Evolutionary conservation across 2,888 invertebrate species (phyloP).

Genomic region (Callimorpha dominula): DNA sequence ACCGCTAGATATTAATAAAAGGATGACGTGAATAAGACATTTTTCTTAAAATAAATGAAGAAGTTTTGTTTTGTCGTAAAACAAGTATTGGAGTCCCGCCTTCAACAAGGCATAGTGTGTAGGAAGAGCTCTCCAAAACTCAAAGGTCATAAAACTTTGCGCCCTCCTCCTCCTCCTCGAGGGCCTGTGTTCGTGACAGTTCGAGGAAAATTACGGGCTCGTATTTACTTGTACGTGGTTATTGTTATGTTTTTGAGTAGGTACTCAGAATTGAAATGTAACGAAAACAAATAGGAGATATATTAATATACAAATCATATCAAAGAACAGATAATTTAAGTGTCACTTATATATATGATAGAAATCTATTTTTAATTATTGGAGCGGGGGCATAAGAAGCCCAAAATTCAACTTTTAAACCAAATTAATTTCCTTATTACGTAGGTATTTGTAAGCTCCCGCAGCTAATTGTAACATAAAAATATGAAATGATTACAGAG

Average conservation of each 20-base stretch:
- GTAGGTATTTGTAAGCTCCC: too few relatives aligned
- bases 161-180: neutral
- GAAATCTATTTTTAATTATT: neutral
- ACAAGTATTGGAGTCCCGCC: neutral
- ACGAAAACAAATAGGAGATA: neutral
- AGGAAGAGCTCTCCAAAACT: neutral
- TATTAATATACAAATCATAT: too few relatives aligned
- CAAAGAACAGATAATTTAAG: neutral
- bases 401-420: too few relatives aligned
- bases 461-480: too few relatives aligned
- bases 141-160: constrained; percentile 6
- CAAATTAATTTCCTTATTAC: neutral
- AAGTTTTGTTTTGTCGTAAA: neutral
- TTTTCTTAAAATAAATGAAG: neutral
- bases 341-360: neutral
- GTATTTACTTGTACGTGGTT: neutral
- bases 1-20: too few relatives aligned
- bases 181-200: neutral
- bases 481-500: too few relatives aligned
- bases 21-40: neutral
- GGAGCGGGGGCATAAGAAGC: too few relatives aligned
- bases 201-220: neutral
- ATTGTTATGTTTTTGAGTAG: neutral
- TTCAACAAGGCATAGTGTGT: neutral
- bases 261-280: neutral